Conservation (phyloP, 64 coral and sea anemone species). For the Montipora foliosa region DNA sequence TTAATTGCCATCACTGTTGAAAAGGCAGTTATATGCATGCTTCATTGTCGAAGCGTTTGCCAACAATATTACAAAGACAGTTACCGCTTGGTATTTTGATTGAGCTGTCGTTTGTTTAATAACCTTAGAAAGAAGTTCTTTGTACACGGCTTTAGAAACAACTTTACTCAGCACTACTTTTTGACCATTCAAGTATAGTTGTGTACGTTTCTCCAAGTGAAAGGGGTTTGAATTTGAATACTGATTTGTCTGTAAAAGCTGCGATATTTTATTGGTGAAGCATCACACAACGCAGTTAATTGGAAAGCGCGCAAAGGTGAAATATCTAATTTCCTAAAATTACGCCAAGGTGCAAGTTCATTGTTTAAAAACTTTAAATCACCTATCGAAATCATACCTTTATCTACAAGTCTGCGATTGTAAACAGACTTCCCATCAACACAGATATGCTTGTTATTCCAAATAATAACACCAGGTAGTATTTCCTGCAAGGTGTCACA, state of each 20-base stretch:
- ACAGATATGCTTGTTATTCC: too few species aligned
- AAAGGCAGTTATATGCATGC: too few species aligned
- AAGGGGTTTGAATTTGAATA: background rate
- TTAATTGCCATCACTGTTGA: too few species aligned
- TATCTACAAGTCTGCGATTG: background rate
- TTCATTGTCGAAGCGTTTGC: too few species aligned
- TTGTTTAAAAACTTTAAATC: background rate
- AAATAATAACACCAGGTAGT: background rate
- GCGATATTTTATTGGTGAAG: background rate
- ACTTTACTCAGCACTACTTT: background rate
- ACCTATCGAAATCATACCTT: background rate
- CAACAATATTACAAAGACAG: too few species aligned
- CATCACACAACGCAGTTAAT: background rate
- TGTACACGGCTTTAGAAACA: background rate
- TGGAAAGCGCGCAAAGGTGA: background rate
- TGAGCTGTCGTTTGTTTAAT: background rate
- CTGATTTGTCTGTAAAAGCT: background rate
- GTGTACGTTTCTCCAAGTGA: background rate
- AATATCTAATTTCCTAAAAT: background rate
- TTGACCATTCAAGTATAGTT: background rate
- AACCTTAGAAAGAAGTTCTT: background rate
- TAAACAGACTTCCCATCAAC: background rate
- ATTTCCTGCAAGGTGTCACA: background rate
- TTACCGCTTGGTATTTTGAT: background rate
- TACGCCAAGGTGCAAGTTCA: background rate